phyloP scores from a whole-genome alignment of 2,797 vertebrate genomes.

The Philypnodon macrostomus region DNA sequence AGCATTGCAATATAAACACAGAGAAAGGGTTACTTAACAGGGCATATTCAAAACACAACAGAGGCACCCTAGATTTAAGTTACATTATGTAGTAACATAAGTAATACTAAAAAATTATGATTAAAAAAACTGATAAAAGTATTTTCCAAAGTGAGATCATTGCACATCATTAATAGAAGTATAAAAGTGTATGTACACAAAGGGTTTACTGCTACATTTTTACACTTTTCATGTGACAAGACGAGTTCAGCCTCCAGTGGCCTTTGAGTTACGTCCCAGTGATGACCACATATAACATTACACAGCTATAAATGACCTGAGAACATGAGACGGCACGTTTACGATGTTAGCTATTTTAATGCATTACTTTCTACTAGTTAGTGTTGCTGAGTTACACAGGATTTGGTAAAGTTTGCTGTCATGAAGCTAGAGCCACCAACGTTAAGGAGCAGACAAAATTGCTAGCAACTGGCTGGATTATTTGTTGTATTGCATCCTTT shows the following conservation, averaged over 20 bases:
- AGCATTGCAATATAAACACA: slow-evolving; percentile 38
- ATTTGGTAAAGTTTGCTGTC: background rate
- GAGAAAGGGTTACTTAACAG: slow-evolving; percentile 29
- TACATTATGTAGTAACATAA: too few species aligned
- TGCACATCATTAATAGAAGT: background rate
- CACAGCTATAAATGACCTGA: slow-evolving; percentile 1
- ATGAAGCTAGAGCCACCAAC: slow-evolving; percentile 2
- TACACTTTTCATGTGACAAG: background rate
- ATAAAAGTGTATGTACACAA: background rate
- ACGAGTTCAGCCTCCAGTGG: background rate
- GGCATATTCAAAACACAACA: background rate
- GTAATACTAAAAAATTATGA: too few species aligned
- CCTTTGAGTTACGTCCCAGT: slow-evolving; percentile 1
- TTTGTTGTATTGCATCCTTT: too few species aligned
- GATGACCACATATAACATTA: slow-evolving; percentile 1
- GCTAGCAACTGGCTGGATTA: slow-evolving; percentile 38
- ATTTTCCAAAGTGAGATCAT: background rate
- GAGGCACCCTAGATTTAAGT: too few species aligned
- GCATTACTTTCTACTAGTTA: background rate
- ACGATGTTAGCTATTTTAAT: background rate
- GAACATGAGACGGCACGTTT: slow-evolving; percentile 1
- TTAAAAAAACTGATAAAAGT: too few species aligned
- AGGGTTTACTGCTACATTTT: background rate
- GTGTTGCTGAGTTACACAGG: background rate
- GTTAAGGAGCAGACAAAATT: slow-evolving; percentile 17